A percentile compares a stretch with the other conserved stretches of the same genome.
phyloP scores from a whole-genome alignment of 2,113 vertebrate genomes.

The Rana temporaria region DNA sequence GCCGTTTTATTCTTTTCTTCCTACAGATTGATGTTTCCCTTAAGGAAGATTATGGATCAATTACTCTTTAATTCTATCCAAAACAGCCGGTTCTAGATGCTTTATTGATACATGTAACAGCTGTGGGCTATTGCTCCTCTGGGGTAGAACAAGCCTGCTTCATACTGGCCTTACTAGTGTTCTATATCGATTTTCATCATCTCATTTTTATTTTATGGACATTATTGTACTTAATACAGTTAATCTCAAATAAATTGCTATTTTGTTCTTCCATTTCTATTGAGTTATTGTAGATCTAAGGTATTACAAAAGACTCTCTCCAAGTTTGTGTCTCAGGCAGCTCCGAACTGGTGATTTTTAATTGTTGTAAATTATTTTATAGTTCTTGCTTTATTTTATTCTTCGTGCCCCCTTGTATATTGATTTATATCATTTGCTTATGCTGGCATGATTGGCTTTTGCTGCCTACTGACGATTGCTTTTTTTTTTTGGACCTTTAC shows the following conservation, averaged over 20 bases:
- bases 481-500: no score
- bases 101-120: slow-evolving; percentile 7
- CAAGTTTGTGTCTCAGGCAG: no score
- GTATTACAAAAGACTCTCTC: no score
- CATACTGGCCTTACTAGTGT: slow-evolving; percentile 4
- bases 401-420: no score
- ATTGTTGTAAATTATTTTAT: no score
- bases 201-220: slow-evolving; percentile 30
- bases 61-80: slow-evolving; percentile 23
- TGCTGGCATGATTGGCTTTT: no score
- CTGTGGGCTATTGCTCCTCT: slow-evolving; percentile 26
- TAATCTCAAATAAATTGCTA: background rate
- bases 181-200: slow-evolving; percentile 23
- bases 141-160: slow-evolving; percentile 20
- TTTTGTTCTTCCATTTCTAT: no score
- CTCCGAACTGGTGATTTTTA: no score
- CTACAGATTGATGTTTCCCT: slow-evolving; percentile 9
- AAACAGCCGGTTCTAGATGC: slow-evolving; percentile 26
- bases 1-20: slow-evolving; percentile 2
- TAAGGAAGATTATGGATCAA: slow-evolving; percentile 31
- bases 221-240: slow-evolving; percentile 1
- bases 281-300: no score
- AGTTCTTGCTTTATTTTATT: no score
- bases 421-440: no score
- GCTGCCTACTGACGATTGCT: no score